Conservation (phyloP, 2,113 vertebrate genomes). For the Castor canadensis region DNA sequence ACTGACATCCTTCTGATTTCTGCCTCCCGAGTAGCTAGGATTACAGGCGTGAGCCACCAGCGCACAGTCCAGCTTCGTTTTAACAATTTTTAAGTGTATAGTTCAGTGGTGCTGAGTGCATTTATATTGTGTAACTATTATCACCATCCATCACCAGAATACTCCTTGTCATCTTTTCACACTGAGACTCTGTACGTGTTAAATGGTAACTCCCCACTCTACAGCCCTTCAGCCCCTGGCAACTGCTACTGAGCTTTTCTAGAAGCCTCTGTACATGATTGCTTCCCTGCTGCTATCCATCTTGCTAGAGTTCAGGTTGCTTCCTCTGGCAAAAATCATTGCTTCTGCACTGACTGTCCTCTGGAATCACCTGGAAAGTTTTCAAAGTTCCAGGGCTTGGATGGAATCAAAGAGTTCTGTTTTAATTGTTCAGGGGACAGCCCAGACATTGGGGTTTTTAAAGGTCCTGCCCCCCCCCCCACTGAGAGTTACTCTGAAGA, state of each 20-base stretch:
- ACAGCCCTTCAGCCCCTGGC: neutral
- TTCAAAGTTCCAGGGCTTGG: neutral
- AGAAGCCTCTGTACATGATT: constrained; percentile 14
- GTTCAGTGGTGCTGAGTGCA: neutral
- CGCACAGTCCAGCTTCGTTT: no score
- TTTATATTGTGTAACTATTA: neutral
- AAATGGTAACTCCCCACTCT: neutral
- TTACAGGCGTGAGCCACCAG: no score
- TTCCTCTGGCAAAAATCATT: neutral
- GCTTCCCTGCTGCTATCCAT: neutral
- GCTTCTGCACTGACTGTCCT: neutral
- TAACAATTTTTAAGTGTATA: neutral
- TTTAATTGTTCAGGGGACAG: neutral
- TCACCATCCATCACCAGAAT: neutral
- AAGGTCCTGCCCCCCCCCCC: neutral
- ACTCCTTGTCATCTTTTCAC: neutral
- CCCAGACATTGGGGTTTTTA: neutral
- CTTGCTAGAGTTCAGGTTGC: neutral
- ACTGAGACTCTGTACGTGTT: neutral
- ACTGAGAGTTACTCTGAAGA: neutral
- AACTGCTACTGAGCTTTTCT: neutral
- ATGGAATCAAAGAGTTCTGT: neutral
- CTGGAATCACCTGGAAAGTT: neutral
- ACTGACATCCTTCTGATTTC: no score
- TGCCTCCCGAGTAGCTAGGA: no score